Percentiles rank a stretch among this genome's conserved stretches.
Conservation (phyloP, 1,140 invertebrate species). For the Melitaea cinxia region DNA sequence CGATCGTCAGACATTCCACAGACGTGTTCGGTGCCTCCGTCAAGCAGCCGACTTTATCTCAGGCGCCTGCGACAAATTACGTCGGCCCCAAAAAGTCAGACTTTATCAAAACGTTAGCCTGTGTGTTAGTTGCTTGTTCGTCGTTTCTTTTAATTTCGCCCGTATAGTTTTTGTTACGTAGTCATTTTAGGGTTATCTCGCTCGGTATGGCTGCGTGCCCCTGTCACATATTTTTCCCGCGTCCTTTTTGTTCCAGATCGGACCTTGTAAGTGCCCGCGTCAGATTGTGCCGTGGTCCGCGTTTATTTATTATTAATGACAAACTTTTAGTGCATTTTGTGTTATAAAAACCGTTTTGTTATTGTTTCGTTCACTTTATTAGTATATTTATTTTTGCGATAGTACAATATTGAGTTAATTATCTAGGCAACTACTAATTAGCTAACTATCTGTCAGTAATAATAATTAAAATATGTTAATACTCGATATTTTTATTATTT, state of each 20-base stretch:
- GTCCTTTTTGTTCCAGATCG: constrained; percentile 37
- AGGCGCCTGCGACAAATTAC: constrained; percentile 80
- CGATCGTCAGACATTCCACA: constrained; percentile 56
- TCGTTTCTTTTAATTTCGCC: constrained; percentile 77
- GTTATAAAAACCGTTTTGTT: neutral
- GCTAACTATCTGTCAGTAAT: too few species aligned
- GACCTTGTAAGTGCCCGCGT: constrained; percentile 36
- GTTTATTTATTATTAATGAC: constrained; percentile 27
- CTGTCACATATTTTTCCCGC: constrained; percentile 63
- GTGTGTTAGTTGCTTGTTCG: constrained; percentile 72
- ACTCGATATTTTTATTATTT: too few species aligned
- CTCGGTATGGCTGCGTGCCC: constrained; percentile 59
- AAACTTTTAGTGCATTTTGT: neutral
- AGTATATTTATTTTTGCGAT: too few species aligned
- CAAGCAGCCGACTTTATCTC: constrained; percentile 68
- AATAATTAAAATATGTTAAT: too few species aligned
- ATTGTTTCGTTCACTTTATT: neutral
- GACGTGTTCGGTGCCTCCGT: constrained; percentile 49
- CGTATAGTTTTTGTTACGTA: constrained; percentile 70
- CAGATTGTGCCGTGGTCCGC: constrained; percentile 34
- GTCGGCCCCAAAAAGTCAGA: constrained; percentile 66
- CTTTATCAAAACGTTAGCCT: constrained; percentile 73
- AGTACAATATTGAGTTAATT: too few species aligned
- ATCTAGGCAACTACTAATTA: too few species aligned
- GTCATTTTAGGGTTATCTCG: constrained; percentile 74